Conservation (phyloP, 2,113 vertebrate genomes). For the Cephalophus harveyi region DNA sequence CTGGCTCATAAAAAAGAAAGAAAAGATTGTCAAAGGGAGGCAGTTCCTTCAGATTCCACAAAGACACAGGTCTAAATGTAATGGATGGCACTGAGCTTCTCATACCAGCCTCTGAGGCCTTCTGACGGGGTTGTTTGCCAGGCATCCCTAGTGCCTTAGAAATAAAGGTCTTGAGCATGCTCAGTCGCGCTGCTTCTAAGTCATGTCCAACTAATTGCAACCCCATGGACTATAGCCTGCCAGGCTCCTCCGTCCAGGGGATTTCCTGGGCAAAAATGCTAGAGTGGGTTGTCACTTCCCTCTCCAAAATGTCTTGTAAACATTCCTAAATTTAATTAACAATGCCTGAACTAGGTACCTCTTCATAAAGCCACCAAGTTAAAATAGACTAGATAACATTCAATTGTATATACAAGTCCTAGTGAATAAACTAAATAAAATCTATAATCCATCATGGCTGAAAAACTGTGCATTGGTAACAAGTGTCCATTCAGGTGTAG, state of each 20-base stretch:
- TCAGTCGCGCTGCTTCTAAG: background rate
- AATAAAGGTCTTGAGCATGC: slow-evolving; percentile 61
- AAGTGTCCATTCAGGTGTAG: slow-evolving; percentile 58
- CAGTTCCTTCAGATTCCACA: slow-evolving; percentile 70
- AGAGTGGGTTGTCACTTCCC: background rate
- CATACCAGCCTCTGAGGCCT: background rate
- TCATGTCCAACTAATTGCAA: background rate
- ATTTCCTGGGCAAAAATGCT: background rate
- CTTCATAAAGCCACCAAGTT: slow-evolving; percentile 73
- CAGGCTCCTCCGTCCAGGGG: background rate
- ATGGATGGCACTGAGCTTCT: slow-evolving; percentile 17
- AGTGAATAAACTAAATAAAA: slow-evolving; percentile 77
- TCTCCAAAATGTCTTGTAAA: slow-evolving; percentile 63
- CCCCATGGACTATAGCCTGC: background rate
- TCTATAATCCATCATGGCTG: slow-evolving; percentile 55
- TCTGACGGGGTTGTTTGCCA: slow-evolving; percentile 49
- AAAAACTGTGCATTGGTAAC: slow-evolving; percentile 55
- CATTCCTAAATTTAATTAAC: slow-evolving; percentile 71
- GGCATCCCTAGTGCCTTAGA: slow-evolving; percentile 56
- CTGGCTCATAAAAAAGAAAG: background rate
- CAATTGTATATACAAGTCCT: slow-evolving; percentile 66
- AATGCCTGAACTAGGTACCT: slow-evolving; percentile 72
- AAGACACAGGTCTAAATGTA: slow-evolving; percentile 73
- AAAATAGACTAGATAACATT: slow-evolving; percentile 69
- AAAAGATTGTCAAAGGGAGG: background rate